These are phyloP conservation scores for Rhagophthalmus giganteus DNA, from an alignment of 2,888 invertebrate species.

Conservation along the genomic window DNA sequence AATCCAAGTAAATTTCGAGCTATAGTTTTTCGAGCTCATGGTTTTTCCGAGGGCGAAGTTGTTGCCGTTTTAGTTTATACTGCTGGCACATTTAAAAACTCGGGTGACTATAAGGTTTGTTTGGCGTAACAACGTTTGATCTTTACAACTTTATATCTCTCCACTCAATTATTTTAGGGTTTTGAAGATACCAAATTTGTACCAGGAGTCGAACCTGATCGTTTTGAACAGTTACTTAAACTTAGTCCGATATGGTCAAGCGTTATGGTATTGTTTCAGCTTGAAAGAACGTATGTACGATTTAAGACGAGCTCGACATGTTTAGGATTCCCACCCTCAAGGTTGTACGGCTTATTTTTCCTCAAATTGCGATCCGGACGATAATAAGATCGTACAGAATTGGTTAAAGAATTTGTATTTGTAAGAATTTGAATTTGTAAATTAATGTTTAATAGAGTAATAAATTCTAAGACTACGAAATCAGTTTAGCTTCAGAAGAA, in stretches of 20 bases:
- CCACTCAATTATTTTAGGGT: slow-evolving; percentile 61
- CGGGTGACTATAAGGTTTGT: slow-evolving; percentile 64
- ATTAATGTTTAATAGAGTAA: no score
- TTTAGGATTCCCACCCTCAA: slow-evolving; percentile 56
- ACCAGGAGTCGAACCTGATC: slow-evolving; percentile 74
- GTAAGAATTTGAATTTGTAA: no score
- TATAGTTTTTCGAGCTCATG: slow-evolving; percentile 63
- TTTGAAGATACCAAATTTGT: slow-evolving; percentile 1
- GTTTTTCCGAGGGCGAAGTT: slow-evolving; percentile 77
- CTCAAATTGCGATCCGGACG: slow-evolving; percentile 71
- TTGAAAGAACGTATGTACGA: slow-evolving; percentile 44
- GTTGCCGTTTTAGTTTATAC: background rate
- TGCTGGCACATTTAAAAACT: slow-evolving; percentile 59
- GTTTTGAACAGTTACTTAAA: slow-evolving; percentile 59
- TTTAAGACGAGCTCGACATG: slow-evolving; percentile 47
- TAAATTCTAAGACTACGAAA: background rate
- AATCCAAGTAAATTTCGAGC: slow-evolving; percentile 59
- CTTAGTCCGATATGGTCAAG: slow-evolving; percentile 69
- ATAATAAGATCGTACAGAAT: background rate
- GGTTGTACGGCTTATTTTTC: slow-evolving; percentile 94
- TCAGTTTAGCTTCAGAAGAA: background rate
- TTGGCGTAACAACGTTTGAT: slow-evolving; percentile 57
- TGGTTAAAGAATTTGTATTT: background rate
- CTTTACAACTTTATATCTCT: background rate
- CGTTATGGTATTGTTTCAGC: slow-evolving; percentile 55